Base-by-base conservation (phyloP, 1,140 invertebrate genomes). In the Orussus abietinus region DNA sequence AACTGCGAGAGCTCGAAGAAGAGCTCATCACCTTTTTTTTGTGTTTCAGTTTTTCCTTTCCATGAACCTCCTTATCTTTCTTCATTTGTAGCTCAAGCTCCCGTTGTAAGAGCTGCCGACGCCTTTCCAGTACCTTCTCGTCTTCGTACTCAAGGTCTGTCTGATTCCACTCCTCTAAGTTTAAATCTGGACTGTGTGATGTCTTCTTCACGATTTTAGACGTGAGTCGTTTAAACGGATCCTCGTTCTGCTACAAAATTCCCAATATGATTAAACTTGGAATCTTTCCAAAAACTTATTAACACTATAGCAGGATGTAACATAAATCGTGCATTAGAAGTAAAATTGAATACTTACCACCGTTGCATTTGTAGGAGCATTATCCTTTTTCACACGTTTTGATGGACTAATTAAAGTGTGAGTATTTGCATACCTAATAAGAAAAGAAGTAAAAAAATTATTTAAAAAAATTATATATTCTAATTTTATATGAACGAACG, bases 121-220 rank as follows among this genome's bases (percentile, higher is more conserved):
- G 76, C 68, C 83, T 82, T 64, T 89, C 86, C 51, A 90, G 71
- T 28, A 83, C 84, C 59, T 88, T 84, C 45, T 88, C 84, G 72
- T 90, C 86, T 47, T 86, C 86, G 75, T 86, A 86, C 62, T 89
- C 88, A 56, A 89, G 69, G 67, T 84, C 81, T 51, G 80, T 84
- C 69, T 85, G 82, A 64, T 86, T 83, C 83, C 84, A 87, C 58
- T 81, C 80, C 57, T 85, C 82, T 65, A 83, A 81, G 57, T 84
- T 81, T 48, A 79, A 75, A 45, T 83, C 82, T 17, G 79, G 77
- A 58, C 79, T 81, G 35, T 78, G 75, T 18, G 77, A 77, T 22
- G 77, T 71, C 49, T 78, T 77, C 45, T 80, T 81, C 53, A 80
- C 78, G 42, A 83, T 78, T 51, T 80, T 77, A 25, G 80, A 79